Evolutionary conservation across 2,888 invertebrate species (phyloP).

Genomic region (Campoplex capitator): DNA sequence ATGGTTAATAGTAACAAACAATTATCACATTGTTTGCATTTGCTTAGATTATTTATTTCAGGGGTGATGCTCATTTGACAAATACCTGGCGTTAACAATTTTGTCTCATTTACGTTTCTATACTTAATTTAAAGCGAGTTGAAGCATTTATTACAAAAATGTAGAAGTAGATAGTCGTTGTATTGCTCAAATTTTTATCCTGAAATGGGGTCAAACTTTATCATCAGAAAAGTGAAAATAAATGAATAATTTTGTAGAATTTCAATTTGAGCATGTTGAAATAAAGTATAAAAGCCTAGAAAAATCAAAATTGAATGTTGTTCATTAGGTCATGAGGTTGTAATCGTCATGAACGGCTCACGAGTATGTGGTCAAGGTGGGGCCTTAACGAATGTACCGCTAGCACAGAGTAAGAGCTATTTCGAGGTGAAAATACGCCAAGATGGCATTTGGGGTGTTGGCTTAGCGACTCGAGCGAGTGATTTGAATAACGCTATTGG

Average conservation of each 20-base stretch:
- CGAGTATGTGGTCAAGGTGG: constrained; percentile 98
- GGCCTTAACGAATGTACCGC: constrained; percentile 96
- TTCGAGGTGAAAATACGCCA: constrained; percentile 99
- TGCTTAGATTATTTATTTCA: neutral
- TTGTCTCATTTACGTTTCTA: too few species aligned
- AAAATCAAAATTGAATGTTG: neutral
- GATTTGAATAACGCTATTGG: constrained; percentile 93
- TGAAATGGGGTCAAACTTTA: too few species aligned
- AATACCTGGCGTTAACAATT: too few species aligned
- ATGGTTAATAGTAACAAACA: too few species aligned
- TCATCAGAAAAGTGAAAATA: too few species aligned
- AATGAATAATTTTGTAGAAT: too few species aligned
- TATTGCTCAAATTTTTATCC: too few species aligned
- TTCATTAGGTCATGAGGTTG: constrained; percentile 95
- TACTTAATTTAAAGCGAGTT: too few species aligned
- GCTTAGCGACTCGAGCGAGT: constrained; percentile 94
- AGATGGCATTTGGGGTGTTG: constrained; percentile 97
- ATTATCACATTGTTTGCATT: neutral
- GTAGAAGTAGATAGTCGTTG: too few species aligned
- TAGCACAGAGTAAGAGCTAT: constrained; percentile 98
- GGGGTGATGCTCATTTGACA: too few species aligned
- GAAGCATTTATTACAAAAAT: too few species aligned
- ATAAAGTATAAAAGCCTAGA: neutral
- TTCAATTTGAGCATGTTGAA: neutral
- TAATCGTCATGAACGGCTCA: constrained; percentile 96